Base-by-base conservation (phyloP, 2,797 vertebrate species). In the Acipenser transmontanus region DNA sequence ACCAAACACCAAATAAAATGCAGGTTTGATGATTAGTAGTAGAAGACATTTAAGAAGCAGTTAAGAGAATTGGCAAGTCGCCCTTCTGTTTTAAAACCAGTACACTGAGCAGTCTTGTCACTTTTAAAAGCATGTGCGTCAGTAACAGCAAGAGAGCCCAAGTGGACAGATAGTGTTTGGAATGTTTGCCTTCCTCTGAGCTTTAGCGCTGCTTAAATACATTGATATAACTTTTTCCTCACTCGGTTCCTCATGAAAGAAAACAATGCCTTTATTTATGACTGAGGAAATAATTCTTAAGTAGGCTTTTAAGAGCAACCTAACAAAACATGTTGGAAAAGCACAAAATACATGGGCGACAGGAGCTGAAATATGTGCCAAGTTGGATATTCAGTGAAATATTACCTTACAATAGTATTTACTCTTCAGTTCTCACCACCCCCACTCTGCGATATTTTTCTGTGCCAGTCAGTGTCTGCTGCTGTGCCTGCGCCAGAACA, bases 211-310 rank as follows among this genome's bases (percentile, higher is more conserved):
- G 13, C 34, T 51, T 52, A 52, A 34, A 64, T 20, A 52, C 50
- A 64, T 20, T 64, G 50, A 9, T 13, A 3, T 9, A 20, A 10
- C 12, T 64, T 57, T 52, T 52, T 50, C n/a, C 7, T 17, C 63
- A 3, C 8, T 12, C 48, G 8, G n/a, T 4, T 8, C 50, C 12
- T 49, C 59, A 47, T 10, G 8, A 10, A 50, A 3, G 62, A 64
- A 20, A 51, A 64, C 10, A 64, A 51, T 20, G n/a, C 50, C 63
- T 64, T 34, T 64, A 52, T 52, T 51, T 64, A 64, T 64, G 50
- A 20, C 3, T 6, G 7, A 52, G 49, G 20, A 65, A 34, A 48
- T 20, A 56, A 54, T 12, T 65, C 17, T 56, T 52, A 13, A 12
- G 11, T 54, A 12, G 11, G 63, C 12, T 65, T 65, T 65, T 10